Evolutionary conservation across 2,888 invertebrate genomes (phyloP), one percentile per base, ranked within the genome.

Genomic region (Cephus pulcher): DNA sequence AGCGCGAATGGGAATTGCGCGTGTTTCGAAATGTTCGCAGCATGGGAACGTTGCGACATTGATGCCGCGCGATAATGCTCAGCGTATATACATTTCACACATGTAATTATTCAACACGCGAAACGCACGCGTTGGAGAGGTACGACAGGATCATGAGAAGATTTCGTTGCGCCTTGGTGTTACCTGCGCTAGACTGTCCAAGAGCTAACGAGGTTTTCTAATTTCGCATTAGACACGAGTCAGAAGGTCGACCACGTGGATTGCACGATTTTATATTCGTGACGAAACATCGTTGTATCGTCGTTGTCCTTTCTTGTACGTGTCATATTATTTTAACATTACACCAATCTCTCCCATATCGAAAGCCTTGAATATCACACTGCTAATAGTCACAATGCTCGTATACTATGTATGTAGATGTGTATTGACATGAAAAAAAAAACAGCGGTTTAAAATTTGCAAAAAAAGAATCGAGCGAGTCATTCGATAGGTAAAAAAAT

Each of bases 31-130:
- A 56, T 23, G 23, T 23, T 56, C 56, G 23, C 56, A 15, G 23
- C 86, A 87, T 89, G 89, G 86, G 88, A 89, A 89, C 84, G 82
- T 90, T 89, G 85, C 88, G 89, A 89, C 89, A 90, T 86, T 82
- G 78, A 80, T 88, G 89, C 87, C 87, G 88, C 88, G 86, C 88
- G 89, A 89, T 89, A 89, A 83, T 83, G 80, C 82, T 84, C 84
- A 83, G 82, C 83, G 86, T 88, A 86, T 78, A 70, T 79, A 75
- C 80, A 79, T 74, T 56, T 80, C 75, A 75, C 78, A 88, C 15
- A 88, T 88, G 87, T 83, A 84, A 87, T 88, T 88, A 84, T 86
- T 83, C 85, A 86, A 84, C 82, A 56, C 2, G 83, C 85, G 83
- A 78, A 81, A 81, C 74, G 76, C 78, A 82, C 81, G 80, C 82